phyloP scores from a whole-genome alignment of 1,140 invertebrate genomes.

The Micrasema longulum region DNA sequence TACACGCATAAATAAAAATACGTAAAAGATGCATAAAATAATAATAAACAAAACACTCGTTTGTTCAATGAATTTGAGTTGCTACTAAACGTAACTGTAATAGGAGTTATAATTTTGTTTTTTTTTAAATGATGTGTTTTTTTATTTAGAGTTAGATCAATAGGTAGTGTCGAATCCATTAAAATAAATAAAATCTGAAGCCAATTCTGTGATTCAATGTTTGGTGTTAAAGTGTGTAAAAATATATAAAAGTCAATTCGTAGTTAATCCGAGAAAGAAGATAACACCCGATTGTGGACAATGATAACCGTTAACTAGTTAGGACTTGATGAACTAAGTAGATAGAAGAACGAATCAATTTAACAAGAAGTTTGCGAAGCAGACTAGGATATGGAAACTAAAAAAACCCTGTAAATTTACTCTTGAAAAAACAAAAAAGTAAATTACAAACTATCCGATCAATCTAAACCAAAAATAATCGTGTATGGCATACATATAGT shows the following conservation, averaged over 20 bases:
- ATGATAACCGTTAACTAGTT: neutral
- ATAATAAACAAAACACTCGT: no score
- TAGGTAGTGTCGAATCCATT: conserved; percentile 46
- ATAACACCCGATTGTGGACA: neutral
- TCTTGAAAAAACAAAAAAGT: neutral
- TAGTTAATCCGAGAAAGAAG: conserved; percentile 4
- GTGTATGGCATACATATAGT: conserved; percentile 14
- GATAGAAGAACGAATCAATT: conserved; percentile 6
- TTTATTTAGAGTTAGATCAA: conserved; percentile 50
- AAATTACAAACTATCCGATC: neutral
- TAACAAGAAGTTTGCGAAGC: neutral
- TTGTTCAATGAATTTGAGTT: no score
- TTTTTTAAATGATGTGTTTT: conserved; percentile 7
- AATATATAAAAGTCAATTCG: conserved; percentile 47
- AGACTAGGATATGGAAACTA: neutral
- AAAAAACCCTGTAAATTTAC: neutral
- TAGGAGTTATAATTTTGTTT: no score
- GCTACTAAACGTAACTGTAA: no score
- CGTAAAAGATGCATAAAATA: no score
- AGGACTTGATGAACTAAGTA: neutral
- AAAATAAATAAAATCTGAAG: conserved; percentile 33
- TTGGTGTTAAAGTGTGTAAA: conserved; percentile 30
- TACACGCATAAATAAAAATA: no score
- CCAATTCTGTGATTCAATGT: conserved; percentile 48
- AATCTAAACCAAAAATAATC: conserved; percentile 21